Evolutionary conservation across 1,140 invertebrate species (phyloP).

Genomic region (Drosophila santomea): DNA sequence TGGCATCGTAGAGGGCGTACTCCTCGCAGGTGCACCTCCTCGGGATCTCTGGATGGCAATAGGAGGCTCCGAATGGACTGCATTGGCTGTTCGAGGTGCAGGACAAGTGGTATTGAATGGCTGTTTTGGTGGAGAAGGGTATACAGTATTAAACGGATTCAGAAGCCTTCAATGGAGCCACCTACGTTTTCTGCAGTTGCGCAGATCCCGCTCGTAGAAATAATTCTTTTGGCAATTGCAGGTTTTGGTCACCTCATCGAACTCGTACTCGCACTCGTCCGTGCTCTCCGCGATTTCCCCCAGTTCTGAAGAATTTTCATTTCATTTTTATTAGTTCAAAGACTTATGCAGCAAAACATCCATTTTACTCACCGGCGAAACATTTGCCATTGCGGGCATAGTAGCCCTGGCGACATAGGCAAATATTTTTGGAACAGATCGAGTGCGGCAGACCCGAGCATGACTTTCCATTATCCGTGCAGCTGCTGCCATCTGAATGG

Average conservation of each 20-base stretch:
- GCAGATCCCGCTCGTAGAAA: slow-evolving; percentile 77
- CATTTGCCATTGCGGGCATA: slow-evolving; percentile 80
- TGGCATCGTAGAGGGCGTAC: slow-evolving; percentile 78
- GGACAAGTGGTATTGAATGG: slow-evolving; percentile 81
- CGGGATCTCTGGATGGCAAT: slow-evolving; percentile 68
- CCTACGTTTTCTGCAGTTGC: slow-evolving; percentile 81
- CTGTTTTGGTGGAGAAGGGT: slow-evolving; percentile 22
- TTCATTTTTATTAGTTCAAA: too few relatives aligned
- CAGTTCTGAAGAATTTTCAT: slow-evolving; percentile 54
- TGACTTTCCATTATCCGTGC: slow-evolving; percentile 73
- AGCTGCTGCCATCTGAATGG: slow-evolving; percentile 68
- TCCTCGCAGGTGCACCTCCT: slow-evolving; percentile 79
- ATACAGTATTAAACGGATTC: not conserved
- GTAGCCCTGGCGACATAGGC: slow-evolving; percentile 71
- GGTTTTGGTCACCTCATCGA: slow-evolving; percentile 72
- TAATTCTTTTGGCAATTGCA: slow-evolving; percentile 83
- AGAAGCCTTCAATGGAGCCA: not conserved
- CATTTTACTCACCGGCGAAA: slow-evolving; percentile 66
- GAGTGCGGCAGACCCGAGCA: slow-evolving; percentile 75
- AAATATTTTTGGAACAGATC: slow-evolving; percentile 70
- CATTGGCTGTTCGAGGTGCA: slow-evolving; percentile 83
- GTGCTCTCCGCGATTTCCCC: slow-evolving; percentile 83
- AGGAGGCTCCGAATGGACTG: slow-evolving; percentile 80
- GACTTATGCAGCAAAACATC: too few relatives aligned
- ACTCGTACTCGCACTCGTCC: slow-evolving; percentile 78